Conservation (phyloP, 1,140 invertebrate genomes). For the Zaprionus ornatus region DNA sequence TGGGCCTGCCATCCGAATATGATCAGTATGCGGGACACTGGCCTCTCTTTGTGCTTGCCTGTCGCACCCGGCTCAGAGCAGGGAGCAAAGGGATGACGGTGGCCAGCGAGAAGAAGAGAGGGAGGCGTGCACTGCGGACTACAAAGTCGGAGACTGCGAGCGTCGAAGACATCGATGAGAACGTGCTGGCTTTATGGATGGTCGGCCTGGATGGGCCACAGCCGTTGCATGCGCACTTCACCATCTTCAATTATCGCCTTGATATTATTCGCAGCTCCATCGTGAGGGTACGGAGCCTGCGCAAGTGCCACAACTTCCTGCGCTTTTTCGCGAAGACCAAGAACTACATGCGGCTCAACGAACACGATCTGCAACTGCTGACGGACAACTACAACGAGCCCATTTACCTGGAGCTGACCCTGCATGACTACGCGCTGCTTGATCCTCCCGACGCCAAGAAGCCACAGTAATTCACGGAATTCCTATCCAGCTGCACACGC, state of each 20-base stretch:
- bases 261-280: slow-evolving; percentile 46
- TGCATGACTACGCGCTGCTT: slow-evolving; percentile 24
- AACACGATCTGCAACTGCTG: slow-evolving; percentile 32
- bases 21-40: background rate
- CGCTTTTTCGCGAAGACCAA: slow-evolving; percentile 10
- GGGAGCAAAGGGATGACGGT: background rate
- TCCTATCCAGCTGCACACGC: too few species aligned
- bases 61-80: slow-evolving; percentile 18
- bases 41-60: slow-evolving; percentile 51
- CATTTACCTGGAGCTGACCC: slow-evolving; percentile 49
- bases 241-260: slow-evolving; percentile 47
- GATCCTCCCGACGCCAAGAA: background rate
- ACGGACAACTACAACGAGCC: slow-evolving; percentile 40
- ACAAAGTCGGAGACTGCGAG: background rate
- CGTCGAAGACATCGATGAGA: slow-evolving; percentile 8
- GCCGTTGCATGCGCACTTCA: slow-evolving; percentile 38
- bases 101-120: background rate
- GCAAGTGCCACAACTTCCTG: slow-evolving; percentile 17
- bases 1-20: background rate
- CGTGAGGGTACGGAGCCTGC: slow-evolving; percentile 33
- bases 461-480: background rate
- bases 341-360: slow-evolving; percentile 42
- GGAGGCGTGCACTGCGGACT: background rate
- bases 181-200: slow-evolving; percentile 46
- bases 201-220: slow-evolving; percentile 21